Evolutionary conservation across 2,113 vertebrate genomes (phyloP).

Genomic region (Myrmecobius fasciatus): DNA sequence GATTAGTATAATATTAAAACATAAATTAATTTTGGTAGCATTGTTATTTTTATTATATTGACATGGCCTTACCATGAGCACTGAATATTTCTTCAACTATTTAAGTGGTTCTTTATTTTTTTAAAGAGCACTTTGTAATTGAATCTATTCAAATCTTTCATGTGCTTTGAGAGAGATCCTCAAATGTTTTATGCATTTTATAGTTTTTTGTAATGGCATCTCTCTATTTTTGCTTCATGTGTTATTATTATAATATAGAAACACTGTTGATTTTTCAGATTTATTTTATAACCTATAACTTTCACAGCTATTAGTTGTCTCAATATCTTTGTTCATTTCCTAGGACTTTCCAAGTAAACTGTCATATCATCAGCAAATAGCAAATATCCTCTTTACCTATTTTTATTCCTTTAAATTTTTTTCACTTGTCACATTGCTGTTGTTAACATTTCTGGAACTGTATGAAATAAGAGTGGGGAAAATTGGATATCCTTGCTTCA

Average conservation of each 20-base stretch:
- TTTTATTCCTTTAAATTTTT: background rate
- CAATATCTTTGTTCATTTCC: background rate
- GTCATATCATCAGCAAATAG: background rate
- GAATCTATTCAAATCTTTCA: background rate
- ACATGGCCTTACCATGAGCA: background rate
- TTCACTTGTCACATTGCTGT: background rate
- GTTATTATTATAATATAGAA: background rate
- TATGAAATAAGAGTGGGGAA: background rate
- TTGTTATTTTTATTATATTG: background rate
- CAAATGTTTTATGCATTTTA: background rate
- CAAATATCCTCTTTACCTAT: background rate
- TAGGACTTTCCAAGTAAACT: background rate
- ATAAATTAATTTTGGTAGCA: background rate
- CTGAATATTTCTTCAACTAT: background rate
- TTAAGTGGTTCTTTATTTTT: background rate
- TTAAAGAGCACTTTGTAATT: background rate
- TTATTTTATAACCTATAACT: background rate
- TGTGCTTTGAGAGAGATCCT: background rate
- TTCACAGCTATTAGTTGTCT: background rate
- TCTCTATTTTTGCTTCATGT: background rate
- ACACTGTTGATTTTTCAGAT: background rate
- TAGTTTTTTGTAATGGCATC: background rate
- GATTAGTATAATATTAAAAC: background rate
- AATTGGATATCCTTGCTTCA: background rate
- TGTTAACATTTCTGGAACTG: background rate